Base-by-base conservation (phyloP, 2,888 invertebrate species). In the Hedya salicella region DNA sequence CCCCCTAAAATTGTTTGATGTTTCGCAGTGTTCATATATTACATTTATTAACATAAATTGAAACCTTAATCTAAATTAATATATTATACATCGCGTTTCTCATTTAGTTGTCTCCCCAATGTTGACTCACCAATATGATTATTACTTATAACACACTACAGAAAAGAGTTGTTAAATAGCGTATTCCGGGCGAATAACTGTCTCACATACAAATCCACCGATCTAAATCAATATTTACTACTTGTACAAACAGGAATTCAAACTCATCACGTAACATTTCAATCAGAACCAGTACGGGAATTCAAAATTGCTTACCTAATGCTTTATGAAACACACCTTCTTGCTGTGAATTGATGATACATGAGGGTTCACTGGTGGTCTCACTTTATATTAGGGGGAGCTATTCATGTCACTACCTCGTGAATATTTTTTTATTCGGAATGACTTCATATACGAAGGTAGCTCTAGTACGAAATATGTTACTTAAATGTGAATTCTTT, bases 271-370 rank as follows among this genome's bases (percentile, higher is more conserved):
- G 21, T 19, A 36, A 36, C 36, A 36, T 8, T 36, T 36, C 36
- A 21, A 21, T 48, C 21, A 19, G 48, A 48, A 44, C 11, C 9
- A 21, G 36, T 21, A 48, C 1, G 48, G 21, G 17, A 48, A n/a
- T 48, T 48, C 19, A 48, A 48, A 48, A 48, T 48, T 48, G 21
- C 21, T 48, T n/a, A 21, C 48, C 21, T 36, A 11, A 32, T 32
- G 9, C 36, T n/a, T 21, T 21, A 13, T 21, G 2, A 1, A 21
- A 48, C 4, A 21, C 48, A 48, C 48, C 48, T 48, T 19, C 21
- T 21, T 48, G 48, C 48, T 3, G 17, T 48, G 48, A 48, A 48
- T 48, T 48, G 48, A 21, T n/a, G 48, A 48, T 48, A 48, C 21
- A 19, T 48, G 48, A n/a, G 48, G 48, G 48, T 48, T 21, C 21